Evolutionary conservation across 2,113 vertebrate species (phyloP), one percentile per base, ranked within the genome.

Genomic region (Heptranchias perlo): DNA sequence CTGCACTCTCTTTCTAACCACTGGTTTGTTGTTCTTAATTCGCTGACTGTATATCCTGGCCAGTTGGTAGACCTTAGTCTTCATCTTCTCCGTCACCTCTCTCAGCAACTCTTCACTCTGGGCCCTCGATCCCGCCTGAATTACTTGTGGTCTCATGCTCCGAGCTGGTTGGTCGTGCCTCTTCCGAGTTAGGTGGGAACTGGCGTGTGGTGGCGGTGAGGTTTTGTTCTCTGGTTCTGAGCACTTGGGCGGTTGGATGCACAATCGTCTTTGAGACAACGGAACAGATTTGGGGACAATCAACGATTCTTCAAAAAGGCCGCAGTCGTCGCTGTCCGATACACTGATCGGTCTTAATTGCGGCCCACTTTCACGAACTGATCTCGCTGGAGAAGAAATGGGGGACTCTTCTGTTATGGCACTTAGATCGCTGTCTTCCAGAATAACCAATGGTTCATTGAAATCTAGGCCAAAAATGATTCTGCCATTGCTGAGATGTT

Each of bases 11-110:
- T 96, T 96, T 96, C 96, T 97, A 0, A 97, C 93, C 0, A n/a
- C 5, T 0, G 97, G 97, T 91, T 92, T 97, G 97, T 97, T 98
- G 96, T 97, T 98, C 97, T 99, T 99, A 96, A 99, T 99, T 94
- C 99, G 98, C 96, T 99, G 99, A 97, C 99, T 99, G 97, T 99
- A 99, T 96, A 99, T 99, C 62, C 99, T 98, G 0, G 99, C 99
- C 97, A 99, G 96, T 96, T 99, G 98, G 97, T 99, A 99, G 61
- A 99, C 99, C 97, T 98, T 99, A 96, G 98, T 99, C 96, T 98
- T 98, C 97, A 98, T 97, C 96, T 97, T 98, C 67, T 98, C 98
- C 97, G 98, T 97, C 96, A 98, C 98, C 65, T 95, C 94, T 52
- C 94, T 95, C 44, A 95, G 94, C 65, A 95, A 39, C 23, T 95